These are phyloP conservation scores for Tridacna gigas DNA, from an alignment of 2,888 invertebrate species.

Conservation along the genomic window DNA sequence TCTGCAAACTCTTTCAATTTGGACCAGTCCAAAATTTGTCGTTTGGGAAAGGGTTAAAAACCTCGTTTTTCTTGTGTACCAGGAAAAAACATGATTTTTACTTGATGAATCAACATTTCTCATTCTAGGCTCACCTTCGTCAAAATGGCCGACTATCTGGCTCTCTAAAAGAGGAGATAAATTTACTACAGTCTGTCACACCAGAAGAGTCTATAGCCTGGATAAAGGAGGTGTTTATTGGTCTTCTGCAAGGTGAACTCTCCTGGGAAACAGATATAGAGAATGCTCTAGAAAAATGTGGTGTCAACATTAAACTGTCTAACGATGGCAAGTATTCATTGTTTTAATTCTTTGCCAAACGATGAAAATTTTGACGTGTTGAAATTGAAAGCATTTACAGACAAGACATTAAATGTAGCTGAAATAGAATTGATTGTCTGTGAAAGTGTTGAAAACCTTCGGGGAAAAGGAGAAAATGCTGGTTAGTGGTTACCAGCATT, in stretches of 20 bases:
- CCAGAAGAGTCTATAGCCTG: conserved; percentile 76
- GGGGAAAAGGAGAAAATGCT: too few species aligned
- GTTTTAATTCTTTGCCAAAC: background rate
- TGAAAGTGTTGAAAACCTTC: too few species aligned
- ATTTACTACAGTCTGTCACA: conserved; percentile 74
- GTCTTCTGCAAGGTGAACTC: conserved; percentile 72
- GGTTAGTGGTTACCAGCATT: too few species aligned
- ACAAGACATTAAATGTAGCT: too few species aligned
- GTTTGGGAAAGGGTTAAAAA: background rate
- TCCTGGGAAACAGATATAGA: conserved; percentile 82
- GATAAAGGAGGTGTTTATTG: conserved; percentile 76
- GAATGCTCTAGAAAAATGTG: conserved; percentile 80
- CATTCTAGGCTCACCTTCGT: conserved; percentile 76
- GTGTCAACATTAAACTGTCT: conserved; percentile 81
- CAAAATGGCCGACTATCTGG: conserved; percentile 76
- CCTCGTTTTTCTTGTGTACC: too few species aligned
- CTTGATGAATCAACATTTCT: background rate
- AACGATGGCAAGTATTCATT: conserved; percentile 76
- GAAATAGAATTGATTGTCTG: too few species aligned
- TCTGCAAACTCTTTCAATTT: background rate
- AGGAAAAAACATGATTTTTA: too few species aligned
- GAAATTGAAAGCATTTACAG: too few species aligned
- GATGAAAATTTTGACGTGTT: too few species aligned
- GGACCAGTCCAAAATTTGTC: background rate
- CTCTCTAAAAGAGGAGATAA: conserved; percentile 80